A percentile compares a stretch with the other conserved stretches of the same genome.
phyloP scores from a whole-genome alignment of 2,888 invertebrate genomes.

The Leucozona laternaria region DNA sequence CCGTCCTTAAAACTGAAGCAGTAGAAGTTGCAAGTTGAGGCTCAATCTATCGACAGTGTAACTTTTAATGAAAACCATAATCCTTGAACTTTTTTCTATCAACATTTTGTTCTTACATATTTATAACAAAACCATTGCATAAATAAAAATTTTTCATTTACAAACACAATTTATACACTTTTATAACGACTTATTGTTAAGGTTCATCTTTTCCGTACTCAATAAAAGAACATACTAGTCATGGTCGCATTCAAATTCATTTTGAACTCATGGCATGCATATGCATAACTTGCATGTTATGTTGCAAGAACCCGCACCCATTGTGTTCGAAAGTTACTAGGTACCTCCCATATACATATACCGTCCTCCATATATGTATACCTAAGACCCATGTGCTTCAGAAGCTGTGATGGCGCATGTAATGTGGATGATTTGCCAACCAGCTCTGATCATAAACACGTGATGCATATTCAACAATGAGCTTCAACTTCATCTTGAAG shows the following conservation, averaged over 20 bases:
- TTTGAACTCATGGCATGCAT: constrained; percentile 6
- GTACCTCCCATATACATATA: background rate
- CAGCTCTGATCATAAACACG: constrained; percentile 27
- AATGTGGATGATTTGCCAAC: constrained; percentile 21
- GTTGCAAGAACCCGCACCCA: constrained; percentile 25
- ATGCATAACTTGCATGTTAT: constrained; percentile 20
- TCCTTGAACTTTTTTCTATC: background rate
- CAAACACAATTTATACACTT: background rate
- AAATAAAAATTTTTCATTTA: background rate
- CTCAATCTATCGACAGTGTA: too few relatives aligned
- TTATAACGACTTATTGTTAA: background rate
- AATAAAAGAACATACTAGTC: constrained; percentile 20
- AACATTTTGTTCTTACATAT: background rate
- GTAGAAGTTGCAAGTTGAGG: too few relatives aligned
- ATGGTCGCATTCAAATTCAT: constrained; percentile 10
- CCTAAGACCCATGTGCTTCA: background rate
- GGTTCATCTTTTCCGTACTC: background rate
- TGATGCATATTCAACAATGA: constrained; percentile 49
- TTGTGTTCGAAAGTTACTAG: background rate
- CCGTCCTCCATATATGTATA: background rate
- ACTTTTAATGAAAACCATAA: background rate
- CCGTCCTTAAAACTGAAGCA: too few relatives aligned
- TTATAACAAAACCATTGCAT: background rate
- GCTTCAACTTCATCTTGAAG: constrained; percentile 47
- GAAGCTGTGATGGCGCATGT: constrained; percentile 27